A percentile compares a stretch with the other conserved stretches of the same genome.
These are phyloP conservation scores for Emmelina monodactyla DNA, from an alignment of 2,888 invertebrate genomes.

Conservation along the genomic window DNA sequence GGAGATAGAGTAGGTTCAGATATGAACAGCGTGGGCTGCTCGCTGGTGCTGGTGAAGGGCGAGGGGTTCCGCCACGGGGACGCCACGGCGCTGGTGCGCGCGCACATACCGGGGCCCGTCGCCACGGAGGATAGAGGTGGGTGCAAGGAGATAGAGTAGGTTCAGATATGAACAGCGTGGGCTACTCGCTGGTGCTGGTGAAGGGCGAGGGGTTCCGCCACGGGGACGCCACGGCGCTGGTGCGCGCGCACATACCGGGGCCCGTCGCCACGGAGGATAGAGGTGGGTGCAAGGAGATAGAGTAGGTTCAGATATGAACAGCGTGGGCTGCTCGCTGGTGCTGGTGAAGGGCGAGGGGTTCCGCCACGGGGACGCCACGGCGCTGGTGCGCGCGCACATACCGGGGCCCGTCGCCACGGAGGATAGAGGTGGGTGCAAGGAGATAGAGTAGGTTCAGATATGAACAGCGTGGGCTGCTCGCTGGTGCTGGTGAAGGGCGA, in stretches of 20 bases:
- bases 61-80: conserved; percentile 28
- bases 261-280: conserved; percentile 68
- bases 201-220: conserved; percentile 34
- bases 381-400: conserved; percentile 69
- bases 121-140: conserved; percentile 65
- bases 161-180: no score
- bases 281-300: no score
- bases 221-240: conserved; percentile 55
- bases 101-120: conserved; percentile 70
- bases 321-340: conserved; percentile 83
- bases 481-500: conserved; percentile 65
- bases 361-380: conserved; percentile 43
- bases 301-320: no score
- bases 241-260: conserved; percentile 70
- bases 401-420: conserved; percentile 71
- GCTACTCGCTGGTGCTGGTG: conserved; percentile 77
- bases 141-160: no score
- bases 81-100: conserved; percentile 65
- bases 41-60: conserved; percentile 67
- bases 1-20: no score
- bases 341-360: conserved; percentile 44
- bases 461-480: conserved; percentile 85
- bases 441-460: no score
- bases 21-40: conserved; percentile 87
- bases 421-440: conserved; percentile 42